These are phyloP conservation scores for Sphenopsis melanotis DNA, from an alignment of 2,797 vertebrate species.

Conservation along the genomic window DNA sequence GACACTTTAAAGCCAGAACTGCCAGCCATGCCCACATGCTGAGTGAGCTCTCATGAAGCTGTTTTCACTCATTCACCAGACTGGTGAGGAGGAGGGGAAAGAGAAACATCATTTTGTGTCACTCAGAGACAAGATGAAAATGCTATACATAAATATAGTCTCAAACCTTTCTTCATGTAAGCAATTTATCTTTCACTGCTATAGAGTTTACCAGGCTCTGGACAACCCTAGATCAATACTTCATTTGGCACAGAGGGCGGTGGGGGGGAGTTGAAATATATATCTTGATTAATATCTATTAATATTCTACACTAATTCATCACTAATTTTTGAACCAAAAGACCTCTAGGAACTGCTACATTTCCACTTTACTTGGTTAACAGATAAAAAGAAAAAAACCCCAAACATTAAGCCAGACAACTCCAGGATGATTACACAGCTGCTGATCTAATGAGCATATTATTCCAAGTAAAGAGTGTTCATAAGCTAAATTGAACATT, in stretches of 20 bases:
- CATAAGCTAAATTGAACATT: not conserved
- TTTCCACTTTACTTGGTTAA: not conserved
- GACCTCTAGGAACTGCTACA: not conserved
- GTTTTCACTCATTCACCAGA: not conserved
- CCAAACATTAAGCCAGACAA: not conserved
- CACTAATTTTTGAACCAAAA: not conserved
- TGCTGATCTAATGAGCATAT: not conserved
- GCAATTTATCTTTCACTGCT: not conserved
- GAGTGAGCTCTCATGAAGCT: not conserved
- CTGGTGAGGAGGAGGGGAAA: rapidly evolving
- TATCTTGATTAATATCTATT: not conserved
- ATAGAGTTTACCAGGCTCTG: not conserved
- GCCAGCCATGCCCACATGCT: not conserved
- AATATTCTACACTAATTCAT: not conserved
- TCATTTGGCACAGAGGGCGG: not conserved
- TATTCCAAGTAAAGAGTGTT: not conserved
- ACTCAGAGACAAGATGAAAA: not conserved
- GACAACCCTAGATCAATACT: not conserved
- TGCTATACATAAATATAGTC: not conserved
- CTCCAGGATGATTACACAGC: not conserved
- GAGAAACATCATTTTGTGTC: not conserved
- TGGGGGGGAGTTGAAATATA: rapidly evolving
- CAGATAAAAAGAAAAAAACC: not conserved
- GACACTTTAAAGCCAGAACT: not conserved
- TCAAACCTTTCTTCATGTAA: not conserved